Evolutionary conservation across 2,797 vertebrate species (phyloP).

Genomic region (Pipistrellus pygmaeus): DNA sequence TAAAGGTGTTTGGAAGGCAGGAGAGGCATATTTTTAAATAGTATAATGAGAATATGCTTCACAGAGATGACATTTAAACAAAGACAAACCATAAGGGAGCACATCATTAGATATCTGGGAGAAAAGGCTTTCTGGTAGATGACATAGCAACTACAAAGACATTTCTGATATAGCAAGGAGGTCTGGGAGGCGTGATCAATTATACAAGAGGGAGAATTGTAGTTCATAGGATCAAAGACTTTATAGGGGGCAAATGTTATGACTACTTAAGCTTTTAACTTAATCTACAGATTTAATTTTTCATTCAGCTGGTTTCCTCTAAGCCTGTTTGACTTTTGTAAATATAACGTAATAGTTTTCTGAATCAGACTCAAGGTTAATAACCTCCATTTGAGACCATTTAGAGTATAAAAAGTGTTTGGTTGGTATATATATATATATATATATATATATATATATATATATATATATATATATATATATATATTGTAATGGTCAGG

Average conservation of each 20-base stretch:
- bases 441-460: constrained; percentile 24
- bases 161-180: neutral
- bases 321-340: constrained; percentile 15
- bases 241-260: neutral
- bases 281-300: constrained; percentile 49
- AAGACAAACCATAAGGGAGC: neutral
- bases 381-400: constrained; percentile 8
- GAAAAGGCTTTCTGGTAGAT: neutral
- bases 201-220: neutral
- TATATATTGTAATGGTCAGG: constrained; percentile 14
- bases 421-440: neutral
- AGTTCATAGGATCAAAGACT: neutral
- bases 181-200: neutral
- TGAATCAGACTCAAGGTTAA: constrained; percentile 11
- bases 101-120: neutral
- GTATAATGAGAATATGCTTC: neutral
- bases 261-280: neutral
- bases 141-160: neutral
- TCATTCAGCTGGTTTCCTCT: neutral
- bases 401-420: constrained; percentile 43
- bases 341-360: constrained; percentile 25
- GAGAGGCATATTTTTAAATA: constrained; percentile 9
- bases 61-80: constrained; percentile 33
- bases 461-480: too few relatives aligned
- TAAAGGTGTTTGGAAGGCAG: constrained; percentile 1